Conservation (phyloP, 2,888 invertebrate genomes). For the Harpagoxenus sublaevis region DNA sequence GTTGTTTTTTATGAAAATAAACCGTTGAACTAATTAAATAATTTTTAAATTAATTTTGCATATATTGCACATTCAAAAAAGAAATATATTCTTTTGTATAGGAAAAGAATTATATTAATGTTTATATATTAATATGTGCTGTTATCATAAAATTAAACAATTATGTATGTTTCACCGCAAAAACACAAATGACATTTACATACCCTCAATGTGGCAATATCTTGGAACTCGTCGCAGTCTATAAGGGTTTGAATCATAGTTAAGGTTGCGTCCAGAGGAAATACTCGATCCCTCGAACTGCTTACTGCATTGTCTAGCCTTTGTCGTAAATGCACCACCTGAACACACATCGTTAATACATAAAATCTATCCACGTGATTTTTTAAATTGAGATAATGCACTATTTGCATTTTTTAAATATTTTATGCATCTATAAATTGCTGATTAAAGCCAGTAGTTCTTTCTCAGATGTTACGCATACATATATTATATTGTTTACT, state of each 20-base stretch:
- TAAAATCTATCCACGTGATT: neutral
- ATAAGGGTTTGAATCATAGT: slow-evolving; percentile 97
- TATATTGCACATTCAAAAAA: neutral
- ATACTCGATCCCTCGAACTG: slow-evolving; percentile 93
- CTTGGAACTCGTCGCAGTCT: slow-evolving; percentile 98
- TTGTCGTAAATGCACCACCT: slow-evolving; percentile 94
- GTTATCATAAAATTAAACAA: neutral
- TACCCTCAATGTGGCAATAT: slow-evolving; percentile 94
- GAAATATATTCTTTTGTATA: neutral
- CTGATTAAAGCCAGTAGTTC: neutral
- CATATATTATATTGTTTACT: neutral
- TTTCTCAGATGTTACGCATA: neutral
- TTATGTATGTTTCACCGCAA: neutral
- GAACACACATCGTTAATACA: slow-evolving; percentile 54
- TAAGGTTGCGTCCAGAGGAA: slow-evolving; percentile 94
- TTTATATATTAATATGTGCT: slow-evolving; percentile 6
- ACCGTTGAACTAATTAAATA: neutral
- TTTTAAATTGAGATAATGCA: neutral
- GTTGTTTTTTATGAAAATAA: slow-evolving; percentile 8
- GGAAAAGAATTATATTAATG: neutral
- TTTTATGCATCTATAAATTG: neutral
- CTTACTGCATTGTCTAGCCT: slow-evolving; percentile 95
- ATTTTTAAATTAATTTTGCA: neutral
- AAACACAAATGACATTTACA: slow-evolving; percentile 52
- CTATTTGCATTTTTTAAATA: neutral